Evolutionary conservation across 2,888 invertebrate genomes (phyloP).

Genomic region (Cacoxenus indagator): DNA sequence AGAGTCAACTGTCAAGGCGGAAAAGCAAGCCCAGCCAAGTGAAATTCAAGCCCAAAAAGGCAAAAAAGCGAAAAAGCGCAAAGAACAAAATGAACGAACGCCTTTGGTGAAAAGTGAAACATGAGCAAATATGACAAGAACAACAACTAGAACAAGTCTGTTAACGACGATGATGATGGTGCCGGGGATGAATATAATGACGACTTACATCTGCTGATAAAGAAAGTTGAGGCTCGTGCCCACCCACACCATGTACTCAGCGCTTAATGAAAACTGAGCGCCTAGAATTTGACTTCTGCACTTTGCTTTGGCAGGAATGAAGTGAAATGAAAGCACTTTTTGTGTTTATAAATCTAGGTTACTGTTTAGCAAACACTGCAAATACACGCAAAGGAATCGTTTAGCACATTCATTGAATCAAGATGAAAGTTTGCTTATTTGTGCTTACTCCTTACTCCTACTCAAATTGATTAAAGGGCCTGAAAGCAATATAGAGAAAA

Average conservation of each 20-base stretch:
- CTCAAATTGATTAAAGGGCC: conserved; percentile 41
- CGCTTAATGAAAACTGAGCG: conserved; percentile 29
- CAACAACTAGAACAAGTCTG: neutral
- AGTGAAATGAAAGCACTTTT: conserved; percentile 23
- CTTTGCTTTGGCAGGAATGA: conserved; percentile 13
- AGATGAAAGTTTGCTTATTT: conserved; percentile 59
- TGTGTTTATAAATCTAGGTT: conserved; percentile 49
- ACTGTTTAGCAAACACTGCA: conserved; percentile 48
- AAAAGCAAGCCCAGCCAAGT: neutral
- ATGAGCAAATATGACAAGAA: conserved; percentile 55
- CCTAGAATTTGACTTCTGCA: conserved; percentile 12
- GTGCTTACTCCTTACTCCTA: too few relatives aligned
- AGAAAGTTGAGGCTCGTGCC: conserved; percentile 42
- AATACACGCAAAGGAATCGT: conserved; percentile 9
- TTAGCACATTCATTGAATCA: conserved; percentile 56
- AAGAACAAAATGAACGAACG: conserved; percentile 39
- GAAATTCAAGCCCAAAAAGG: neutral
- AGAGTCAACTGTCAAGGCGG: neutral
- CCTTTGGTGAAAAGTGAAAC: conserved; percentile 58
- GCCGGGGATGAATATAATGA: neutral
- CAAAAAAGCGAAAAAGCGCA: neutral
- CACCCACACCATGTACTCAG: conserved; percentile 48
- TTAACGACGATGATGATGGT: neutral
- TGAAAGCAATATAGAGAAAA: too few relatives aligned
- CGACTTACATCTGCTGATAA: conserved; percentile 65